A percentile compares a stretch with the other conserved stretches of the same genome.
Conservation (phyloP, 2,888 invertebrate genomes). For the Andrena camellia region DNA sequence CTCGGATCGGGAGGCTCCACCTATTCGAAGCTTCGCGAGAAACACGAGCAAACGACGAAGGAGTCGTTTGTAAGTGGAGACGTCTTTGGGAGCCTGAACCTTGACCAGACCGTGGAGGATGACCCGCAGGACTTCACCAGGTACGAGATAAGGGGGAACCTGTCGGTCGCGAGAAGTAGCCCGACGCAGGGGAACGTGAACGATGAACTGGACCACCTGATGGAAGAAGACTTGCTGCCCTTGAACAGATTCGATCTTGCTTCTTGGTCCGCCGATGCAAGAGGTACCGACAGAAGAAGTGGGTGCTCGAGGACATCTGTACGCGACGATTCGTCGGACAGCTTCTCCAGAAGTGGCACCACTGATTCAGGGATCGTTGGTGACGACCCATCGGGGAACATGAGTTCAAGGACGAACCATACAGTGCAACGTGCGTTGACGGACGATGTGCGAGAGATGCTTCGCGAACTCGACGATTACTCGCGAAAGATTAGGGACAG, state of each 20-base stretch:
- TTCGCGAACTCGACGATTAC: slow-evolving; percentile 44
- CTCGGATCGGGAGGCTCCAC: slow-evolving; percentile 31
- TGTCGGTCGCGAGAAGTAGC: slow-evolving; percentile 21
- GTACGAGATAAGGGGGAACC: slow-evolving; percentile 47
- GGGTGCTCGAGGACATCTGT: background rate
- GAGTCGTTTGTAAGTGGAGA: slow-evolving; percentile 9
- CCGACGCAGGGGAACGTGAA: background rate
- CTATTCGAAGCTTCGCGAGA: slow-evolving; percentile 47
- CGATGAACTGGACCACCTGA: slow-evolving; percentile 13
- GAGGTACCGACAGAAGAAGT: background rate
- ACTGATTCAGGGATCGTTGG: background rate
- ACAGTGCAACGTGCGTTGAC: background rate
- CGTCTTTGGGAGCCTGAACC: slow-evolving; percentile 5
- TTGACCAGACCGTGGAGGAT: slow-evolving; percentile 4
- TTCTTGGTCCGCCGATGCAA: background rate
- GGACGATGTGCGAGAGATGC: slow-evolving; percentile 11
- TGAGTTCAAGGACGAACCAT: background rate
- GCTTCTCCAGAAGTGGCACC: background rate
- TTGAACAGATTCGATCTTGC: background rate
- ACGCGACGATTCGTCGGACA: background rate
- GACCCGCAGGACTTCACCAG: slow-evolving; percentile 25
- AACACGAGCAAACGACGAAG: background rate
- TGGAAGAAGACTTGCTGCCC: slow-evolving; percentile 22
- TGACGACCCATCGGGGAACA: background rate
- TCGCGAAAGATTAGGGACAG: slow-evolving; percentile 31